Conservation (phyloP, 2,888 invertebrate species). For the Smittia aterrima region DNA sequence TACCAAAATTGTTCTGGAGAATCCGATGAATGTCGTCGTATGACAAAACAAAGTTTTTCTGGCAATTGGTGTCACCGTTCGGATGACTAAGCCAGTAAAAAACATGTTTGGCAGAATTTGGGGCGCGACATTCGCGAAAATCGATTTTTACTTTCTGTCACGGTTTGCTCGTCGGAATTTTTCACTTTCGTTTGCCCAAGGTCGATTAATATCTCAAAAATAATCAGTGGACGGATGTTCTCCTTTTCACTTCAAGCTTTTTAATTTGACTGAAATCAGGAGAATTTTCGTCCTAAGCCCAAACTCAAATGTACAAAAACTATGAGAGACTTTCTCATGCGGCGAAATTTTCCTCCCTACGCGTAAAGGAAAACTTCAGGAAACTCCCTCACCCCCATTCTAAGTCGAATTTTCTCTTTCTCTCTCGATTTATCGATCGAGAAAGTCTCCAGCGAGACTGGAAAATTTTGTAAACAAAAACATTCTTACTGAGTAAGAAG, state of each 20-base stretch:
- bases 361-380: background rate
- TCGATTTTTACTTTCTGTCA: background rate
- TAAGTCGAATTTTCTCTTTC: background rate
- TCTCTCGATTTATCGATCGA: constrained; percentile 1
- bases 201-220: background rate
- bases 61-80: background rate
- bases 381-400: background rate
- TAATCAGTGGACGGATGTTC: background rate
- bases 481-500: background rate
- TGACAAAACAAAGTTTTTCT: background rate
- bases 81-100: background rate
- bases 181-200: background rate
- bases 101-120: background rate
- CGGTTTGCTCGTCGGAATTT: background rate
- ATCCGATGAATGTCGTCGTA: no score
- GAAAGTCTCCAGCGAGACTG: constrained; percentile 2
- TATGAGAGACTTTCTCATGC: background rate
- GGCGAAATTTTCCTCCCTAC: background rate
- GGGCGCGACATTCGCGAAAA: constrained; percentile 7
- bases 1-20: no score
- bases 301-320: background rate
- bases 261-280: background rate
- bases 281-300: background rate
- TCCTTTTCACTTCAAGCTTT: background rate
- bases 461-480: background rate